Evolutionary conservation across 35 echinoderm and acorn worm genomes (phyloP).

Genomic region (Hemicentrotus pulcherrimus): DNA sequence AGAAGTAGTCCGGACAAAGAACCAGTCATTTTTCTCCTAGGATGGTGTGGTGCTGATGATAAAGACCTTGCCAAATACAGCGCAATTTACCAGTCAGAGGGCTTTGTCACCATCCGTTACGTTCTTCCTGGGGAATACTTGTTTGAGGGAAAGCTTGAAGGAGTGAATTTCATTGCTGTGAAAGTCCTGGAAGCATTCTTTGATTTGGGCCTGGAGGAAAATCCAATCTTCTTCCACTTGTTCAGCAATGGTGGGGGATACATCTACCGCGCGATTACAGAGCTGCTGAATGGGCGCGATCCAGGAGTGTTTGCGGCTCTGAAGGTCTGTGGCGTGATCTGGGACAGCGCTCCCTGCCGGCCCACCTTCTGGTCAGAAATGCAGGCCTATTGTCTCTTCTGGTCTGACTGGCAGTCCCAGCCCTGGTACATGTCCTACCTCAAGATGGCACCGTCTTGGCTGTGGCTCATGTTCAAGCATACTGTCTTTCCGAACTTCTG

Average conservation of each 20-base stretch:
- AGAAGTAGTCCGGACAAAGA: constrained; percentile 37
- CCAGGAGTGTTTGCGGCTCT: constrained; percentile 57
- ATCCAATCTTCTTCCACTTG: constrained; percentile 82
- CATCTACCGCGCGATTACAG: constrained; percentile 71
- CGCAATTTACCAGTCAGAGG: constrained; percentile 89
- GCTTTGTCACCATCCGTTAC: constrained; percentile 86
- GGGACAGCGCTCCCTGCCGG: constrained; percentile 77
- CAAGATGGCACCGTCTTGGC: not conserved
- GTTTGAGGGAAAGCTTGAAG: constrained; percentile 56
- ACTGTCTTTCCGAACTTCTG: not conserved
- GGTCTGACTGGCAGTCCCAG: not conserved
- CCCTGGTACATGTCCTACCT: not conserved
- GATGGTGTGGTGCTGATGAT: constrained; percentile 84
- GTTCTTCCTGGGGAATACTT: constrained; percentile 59
- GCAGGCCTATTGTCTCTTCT: constrained; percentile 50
- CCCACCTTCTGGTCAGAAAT: constrained; percentile 43
- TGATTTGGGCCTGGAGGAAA: constrained; percentile 93
- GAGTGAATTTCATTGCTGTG: constrained; percentile 52
- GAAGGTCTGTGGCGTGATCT: constrained; percentile 75
- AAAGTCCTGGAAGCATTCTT: constrained; percentile 89
- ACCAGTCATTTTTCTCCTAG: constrained; percentile 85
- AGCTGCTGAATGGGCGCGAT: constrained; percentile 68
- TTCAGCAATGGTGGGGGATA: constrained; percentile 90
- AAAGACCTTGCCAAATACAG: constrained; percentile 89
- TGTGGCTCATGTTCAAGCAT: constrained; percentile 2